phyloP scores from a whole-genome alignment of 2,888 invertebrate genomes.

The Zaprionus bogoriensis region DNA sequence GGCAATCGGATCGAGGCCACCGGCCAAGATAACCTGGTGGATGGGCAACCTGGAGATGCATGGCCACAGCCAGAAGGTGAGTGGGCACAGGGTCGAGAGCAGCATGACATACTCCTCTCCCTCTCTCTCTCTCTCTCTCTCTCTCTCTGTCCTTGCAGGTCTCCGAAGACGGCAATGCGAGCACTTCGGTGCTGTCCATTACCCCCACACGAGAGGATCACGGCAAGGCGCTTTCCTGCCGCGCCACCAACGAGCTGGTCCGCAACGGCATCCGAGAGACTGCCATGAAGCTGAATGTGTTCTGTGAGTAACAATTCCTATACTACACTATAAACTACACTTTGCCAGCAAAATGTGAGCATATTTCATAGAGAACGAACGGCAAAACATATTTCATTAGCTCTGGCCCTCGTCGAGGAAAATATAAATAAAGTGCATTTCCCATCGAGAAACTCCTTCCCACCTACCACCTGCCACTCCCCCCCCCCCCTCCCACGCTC shows the following conservation, averaged over 20 bases:
- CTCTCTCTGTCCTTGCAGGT: conserved; percentile 85
- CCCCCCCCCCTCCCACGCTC: too few relatives aligned
- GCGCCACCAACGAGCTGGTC: conserved; percentile 90
- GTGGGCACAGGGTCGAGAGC: too few relatives aligned
- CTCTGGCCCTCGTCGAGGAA: too few relatives aligned
- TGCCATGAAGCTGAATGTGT: conserved; percentile 91
- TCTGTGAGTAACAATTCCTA: conserved; percentile 88
- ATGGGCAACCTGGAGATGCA: conserved; percentile 88
- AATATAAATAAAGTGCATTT: too few relatives aligned
- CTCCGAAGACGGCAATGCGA: conserved; percentile 91
- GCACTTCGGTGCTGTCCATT: conserved; percentile 89
- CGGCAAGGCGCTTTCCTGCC: conserved; percentile 90
- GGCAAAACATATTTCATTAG: too few relatives aligned
- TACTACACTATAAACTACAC: too few relatives aligned
- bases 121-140: too few relatives aligned
- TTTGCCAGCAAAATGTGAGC: too few relatives aligned
- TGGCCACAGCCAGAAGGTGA: conserved; percentile 82
- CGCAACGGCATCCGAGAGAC: conserved; percentile 90
- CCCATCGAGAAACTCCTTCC: too few relatives aligned
- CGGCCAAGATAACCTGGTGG: conserved; percentile 94
- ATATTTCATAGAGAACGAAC: background rate
- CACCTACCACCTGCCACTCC: too few relatives aligned
- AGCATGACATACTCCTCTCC: too few relatives aligned
- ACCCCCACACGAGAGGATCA: conserved; percentile 91
- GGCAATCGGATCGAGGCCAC: conserved; percentile 92